Evolutionary conservation across 2,888 invertebrate species (phyloP).

Genomic region (Chymomyza amoena): DNA sequence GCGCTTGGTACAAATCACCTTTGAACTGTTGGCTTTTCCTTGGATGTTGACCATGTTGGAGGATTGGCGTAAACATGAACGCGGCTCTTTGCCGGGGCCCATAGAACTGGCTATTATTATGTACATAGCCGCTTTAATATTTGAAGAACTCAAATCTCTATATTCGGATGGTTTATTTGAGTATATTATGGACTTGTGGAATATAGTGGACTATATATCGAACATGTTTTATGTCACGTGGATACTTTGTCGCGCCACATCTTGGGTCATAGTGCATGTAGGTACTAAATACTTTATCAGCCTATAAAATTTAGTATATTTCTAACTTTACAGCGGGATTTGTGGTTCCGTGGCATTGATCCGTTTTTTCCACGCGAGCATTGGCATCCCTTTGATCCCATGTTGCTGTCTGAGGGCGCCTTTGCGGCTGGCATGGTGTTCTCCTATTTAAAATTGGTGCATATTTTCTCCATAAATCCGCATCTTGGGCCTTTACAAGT

Average conservation of each 20-base stretch:
- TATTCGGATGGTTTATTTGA: constrained; percentile 94
- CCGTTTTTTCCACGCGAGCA: constrained; percentile 92
- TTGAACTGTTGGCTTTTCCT: constrained; percentile 88
- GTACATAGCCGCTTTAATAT: constrained; percentile 96
- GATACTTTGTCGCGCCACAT: constrained; percentile 91
- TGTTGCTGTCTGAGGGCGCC: constrained; percentile 93
- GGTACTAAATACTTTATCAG: constrained; percentile 44
- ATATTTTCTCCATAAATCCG: constrained; percentile 98
- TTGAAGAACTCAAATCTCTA: constrained; percentile 94
- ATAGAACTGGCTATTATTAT: constrained; percentile 90
- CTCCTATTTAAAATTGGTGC: constrained; percentile 95
- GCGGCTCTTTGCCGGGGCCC: constrained; percentile 88
- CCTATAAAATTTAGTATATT: background rate
- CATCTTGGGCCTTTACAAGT: constrained; percentile 96
- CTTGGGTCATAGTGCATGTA: constrained; percentile 95
- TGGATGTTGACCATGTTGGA: constrained; percentile 87
- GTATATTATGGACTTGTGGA: constrained; percentile 97
- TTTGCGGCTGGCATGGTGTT: constrained; percentile 99
- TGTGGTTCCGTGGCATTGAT: constrained; percentile 83
- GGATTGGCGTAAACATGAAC: constrained; percentile 88
- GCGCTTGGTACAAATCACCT: constrained; percentile 89
- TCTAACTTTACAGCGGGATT: constrained; percentile 81
- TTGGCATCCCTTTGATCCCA: constrained; percentile 97
- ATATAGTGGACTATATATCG: constrained; percentile 98
- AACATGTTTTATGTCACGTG: constrained; percentile 97